Evolutionary conservation across 1,140 invertebrate species (phyloP), one percentile per base, ranked within the genome.

Genomic region (Holcopasites calliopsidis): DNA sequence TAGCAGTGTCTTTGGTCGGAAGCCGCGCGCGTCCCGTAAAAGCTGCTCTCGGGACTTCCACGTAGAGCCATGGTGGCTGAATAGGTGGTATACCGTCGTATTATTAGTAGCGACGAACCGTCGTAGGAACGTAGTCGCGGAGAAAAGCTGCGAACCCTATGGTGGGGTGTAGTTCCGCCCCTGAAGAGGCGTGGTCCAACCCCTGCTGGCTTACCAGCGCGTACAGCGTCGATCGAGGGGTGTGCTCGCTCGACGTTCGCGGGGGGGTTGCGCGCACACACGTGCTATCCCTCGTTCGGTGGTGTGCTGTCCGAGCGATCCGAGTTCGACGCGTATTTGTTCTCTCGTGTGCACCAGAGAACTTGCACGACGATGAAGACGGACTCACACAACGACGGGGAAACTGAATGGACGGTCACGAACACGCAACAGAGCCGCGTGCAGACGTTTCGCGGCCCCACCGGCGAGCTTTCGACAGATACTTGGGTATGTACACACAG

Each of bases 61-160:
- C 80, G 84, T 85, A 88, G 88, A 88, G 80, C 84, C 88, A 90
- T 90, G 87, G 88, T 89, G 86, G 85, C 87, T 85, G 87, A 90
- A 87, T 90, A 86, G 87, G 86, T 88, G 85, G 86, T 87, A 88
- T 90, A 89, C 87, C 85, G 84, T 72, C 80, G 86, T 90, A 88
- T 89, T 90, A 89, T 90, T 90, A 90, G 87, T 78, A 86, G 80
- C 79, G 80, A 72, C 77, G 79, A 77, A 76, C 74, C 65, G 70
- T 71, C 65, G 76, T 70, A 62, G 40, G 57, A 77, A 47, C 77
- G 76, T 68, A 54, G 71, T 42, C 62, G 49, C 21, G 58, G 55
- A 28, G 57, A 47, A 47, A 70, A 75, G 42, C 68, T 44, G 47
- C 69, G 35, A 73, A 66, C 38, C 21, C 61, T 7, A 8, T 71